These are phyloP conservation scores for Octonoba sinensis DNA, from an alignment of 2,888 invertebrate genomes.

Conservation along the genomic window DNA sequence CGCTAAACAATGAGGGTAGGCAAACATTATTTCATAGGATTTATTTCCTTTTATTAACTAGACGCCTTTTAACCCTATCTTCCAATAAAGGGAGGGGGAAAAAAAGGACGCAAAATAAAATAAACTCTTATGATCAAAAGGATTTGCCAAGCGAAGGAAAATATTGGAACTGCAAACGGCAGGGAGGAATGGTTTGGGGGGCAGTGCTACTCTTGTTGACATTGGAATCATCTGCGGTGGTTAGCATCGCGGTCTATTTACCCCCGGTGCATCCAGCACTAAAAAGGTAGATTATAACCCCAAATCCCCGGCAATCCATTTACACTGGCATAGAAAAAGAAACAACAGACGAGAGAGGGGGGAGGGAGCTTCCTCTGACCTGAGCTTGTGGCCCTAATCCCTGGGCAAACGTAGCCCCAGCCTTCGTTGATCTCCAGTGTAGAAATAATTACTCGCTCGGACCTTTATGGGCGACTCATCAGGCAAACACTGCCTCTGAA, in stretches of 20 bases:
- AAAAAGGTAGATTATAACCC: constrained; percentile 62
- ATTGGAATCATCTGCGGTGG: constrained; percentile 39
- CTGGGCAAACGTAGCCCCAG: constrained; percentile 43
- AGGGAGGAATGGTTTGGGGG: too few relatives aligned
- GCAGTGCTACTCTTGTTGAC: constrained; percentile 28
- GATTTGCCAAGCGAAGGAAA: constrained; percentile 7
- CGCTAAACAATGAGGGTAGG: too few relatives aligned
- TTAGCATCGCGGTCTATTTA: constrained; percentile 50
- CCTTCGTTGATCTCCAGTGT: constrained; percentile 35
- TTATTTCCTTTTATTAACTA: too few relatives aligned
- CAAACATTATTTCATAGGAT: too few relatives aligned
- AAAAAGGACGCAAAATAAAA: background rate
- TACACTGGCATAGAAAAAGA: constrained; percentile 53
- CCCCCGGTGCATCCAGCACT: constrained; percentile 25
- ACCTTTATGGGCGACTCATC: constrained; percentile 33
- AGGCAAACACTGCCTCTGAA: constrained; percentile 39
- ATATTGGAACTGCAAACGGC: constrained; percentile 23
- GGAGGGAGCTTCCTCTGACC: constrained; percentile 35
- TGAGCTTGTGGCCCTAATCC: constrained; percentile 49
- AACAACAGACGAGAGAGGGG: constrained; percentile 29
- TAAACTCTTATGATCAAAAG: background rate
- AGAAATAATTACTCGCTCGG: constrained; percentile 57
- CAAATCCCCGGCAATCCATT: constrained; percentile 54
- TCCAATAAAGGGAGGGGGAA: background rate
- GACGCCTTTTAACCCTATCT: too few relatives aligned